Base-by-base conservation (phyloP, 1,140 invertebrate species). In the Anastatus disparis region DNA sequence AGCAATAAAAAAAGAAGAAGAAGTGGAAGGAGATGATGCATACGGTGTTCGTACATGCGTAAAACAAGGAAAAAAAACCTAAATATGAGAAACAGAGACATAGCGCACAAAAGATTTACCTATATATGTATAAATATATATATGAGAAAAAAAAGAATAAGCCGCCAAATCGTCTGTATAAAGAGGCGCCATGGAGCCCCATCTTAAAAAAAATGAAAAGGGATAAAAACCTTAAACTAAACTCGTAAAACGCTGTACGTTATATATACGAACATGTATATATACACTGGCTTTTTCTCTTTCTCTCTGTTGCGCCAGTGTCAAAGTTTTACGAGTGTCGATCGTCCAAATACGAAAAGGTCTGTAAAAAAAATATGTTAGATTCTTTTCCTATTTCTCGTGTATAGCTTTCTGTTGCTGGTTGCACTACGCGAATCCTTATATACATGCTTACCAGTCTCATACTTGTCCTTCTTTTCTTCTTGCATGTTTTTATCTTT, bases 281-380 rank as follows among this genome's bases (percentile, higher is more conserved):
- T n/a, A n/a, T n/a, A n/a, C n/a, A n/a, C n/a, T n/a, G n/a, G n/a
- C n/a, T n/a, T n/a, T n/a, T n/a, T n/a, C n/a, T n/a, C n/a, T n/a
- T n/a, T 10, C 31, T 10, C 31, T 35, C 31, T 4, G 22, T 20
- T 20, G 3, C 58, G n/a, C 61, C 58, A 40, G 44, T 63, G 44
- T 63, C 61, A 63, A 63, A 63, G 61, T 63, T 63, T 63, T 63
- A 63, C 61, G 61, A 63, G 61, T n/a, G n/a, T 50, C 61, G 61
- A 63, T 63, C 61, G 61, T 35, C 44, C 58, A 61, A 61, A 61
- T 61, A 46, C 42, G 40, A 15, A 46, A 35, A 62, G 38, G 24
- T 62, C 42, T 22, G 59, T 31, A 35, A 63, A 50, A n/a, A n/a
- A n/a, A n/a, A n/a, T n/a, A 63, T 9, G 27, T 26, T n/a, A 27